Evolutionary conservation across 2,888 invertebrate species (phyloP), one percentile per base, ranked within the genome.

Genomic region (Drosophila helvetica): DNA sequence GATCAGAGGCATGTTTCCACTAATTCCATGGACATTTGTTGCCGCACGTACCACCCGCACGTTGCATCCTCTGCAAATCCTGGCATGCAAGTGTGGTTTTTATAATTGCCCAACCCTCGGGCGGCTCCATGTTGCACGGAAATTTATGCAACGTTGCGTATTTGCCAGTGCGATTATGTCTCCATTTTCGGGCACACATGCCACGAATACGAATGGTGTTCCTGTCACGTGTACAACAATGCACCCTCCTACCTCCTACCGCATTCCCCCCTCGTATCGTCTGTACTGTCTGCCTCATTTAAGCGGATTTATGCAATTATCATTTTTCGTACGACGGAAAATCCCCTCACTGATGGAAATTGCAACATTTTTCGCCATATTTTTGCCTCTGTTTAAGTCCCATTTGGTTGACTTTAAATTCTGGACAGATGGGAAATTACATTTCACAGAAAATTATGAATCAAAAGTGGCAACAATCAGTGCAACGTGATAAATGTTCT

Each of bases 241-340:
- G 30, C 30, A 30, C 30, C 30, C 30, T 12, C 10, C 3, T 33
- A 5, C 74, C 64, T 56, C 10, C 3, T 33, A 5, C 74, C 64
- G 54, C 57, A 51, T 46, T 46, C 63, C 56, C 54, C 38, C 46
- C 18, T 18, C 27, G 1, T 27, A 38, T 45, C 45, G 33, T 18
- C n/a, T 25, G n/a, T 17, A 47, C 10, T 48, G 74, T 69, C 75
- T 81, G 75, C 70, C 58, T 62, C 59, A 38, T 79, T 89, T 89
- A 90, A 90, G 88, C 90, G 88, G 90, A 88, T 90, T 90, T 89
- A 79, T 78, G 80, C 85, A 89, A 90, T 90, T 90, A 90, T 81
- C 86, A 82, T 86, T 89, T 87, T 79, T 83, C 73, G 80, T 74
- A 68, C 51, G 48, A 47, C 50, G 33, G 56, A 66, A 74, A 48